Conservation (phyloP, 2,888 invertebrate species). For the Therioaphis trifolii region DNA sequence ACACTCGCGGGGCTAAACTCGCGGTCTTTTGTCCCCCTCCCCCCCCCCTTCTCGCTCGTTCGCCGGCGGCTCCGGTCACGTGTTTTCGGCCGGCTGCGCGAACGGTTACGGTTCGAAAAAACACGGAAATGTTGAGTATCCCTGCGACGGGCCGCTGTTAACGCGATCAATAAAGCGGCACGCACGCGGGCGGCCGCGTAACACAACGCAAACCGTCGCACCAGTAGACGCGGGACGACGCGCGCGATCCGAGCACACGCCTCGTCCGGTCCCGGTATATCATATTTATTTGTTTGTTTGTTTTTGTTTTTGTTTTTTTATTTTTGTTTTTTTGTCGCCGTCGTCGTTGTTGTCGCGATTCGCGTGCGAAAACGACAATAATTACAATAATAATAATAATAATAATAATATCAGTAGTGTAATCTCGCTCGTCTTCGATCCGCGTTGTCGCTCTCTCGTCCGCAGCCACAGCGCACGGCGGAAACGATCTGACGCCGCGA, state of each 20-base stretch:
- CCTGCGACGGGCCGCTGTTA: neutral
- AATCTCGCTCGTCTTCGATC: no score
- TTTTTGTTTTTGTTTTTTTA: neutral
- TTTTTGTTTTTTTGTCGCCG: neutral
- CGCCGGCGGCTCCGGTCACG: no score
- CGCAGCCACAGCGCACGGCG: no score
- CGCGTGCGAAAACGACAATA: neutral
- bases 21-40: no score
- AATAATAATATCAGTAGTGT: no score
- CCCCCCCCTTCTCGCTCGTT: no score
- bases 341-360: neutral
- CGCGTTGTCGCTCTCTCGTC: no score
- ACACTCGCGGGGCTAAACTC: no score
- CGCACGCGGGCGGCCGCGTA: neutral
- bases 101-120: no score
- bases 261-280: no score
- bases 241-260: slow-evolving; percentile 26
- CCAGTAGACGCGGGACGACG: neutral
- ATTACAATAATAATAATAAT: neutral
- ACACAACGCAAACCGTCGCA: neutral
- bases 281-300: no score
- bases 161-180: slow-evolving; percentile 43
- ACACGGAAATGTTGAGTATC: slow-evolving; percentile 33
- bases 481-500: no score
- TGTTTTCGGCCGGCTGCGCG: neutral